These are phyloP conservation scores for Aphelenchoides fujianensis DNA, from an alignment of 1,140 invertebrate species.

Conservation along the genomic window DNA sequence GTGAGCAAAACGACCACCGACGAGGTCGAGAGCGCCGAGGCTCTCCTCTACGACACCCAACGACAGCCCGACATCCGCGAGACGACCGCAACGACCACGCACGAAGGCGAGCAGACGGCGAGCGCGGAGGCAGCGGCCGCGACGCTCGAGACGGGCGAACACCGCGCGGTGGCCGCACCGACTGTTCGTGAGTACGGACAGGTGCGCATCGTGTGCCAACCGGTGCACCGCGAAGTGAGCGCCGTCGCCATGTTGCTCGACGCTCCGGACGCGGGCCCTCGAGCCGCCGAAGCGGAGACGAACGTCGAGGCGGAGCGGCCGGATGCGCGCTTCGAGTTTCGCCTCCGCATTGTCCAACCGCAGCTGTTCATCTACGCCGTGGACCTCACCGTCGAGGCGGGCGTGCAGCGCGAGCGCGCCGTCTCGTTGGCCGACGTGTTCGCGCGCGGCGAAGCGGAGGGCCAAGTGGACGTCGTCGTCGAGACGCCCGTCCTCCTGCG, in stretches of 20 bases:
- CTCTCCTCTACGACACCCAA: slow-evolving; percentile 14
- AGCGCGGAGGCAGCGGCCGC: neutral
- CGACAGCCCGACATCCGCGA: no score
- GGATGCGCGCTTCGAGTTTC: slow-evolving; percentile 13
- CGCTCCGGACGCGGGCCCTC: neutral
- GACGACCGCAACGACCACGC: no score
- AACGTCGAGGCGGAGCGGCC: slow-evolving; percentile 31
- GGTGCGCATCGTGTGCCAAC: neutral
- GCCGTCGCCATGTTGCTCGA: neutral
- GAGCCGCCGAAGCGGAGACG: slow-evolving; percentile 25
- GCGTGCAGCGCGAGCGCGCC: slow-evolving; percentile 4
- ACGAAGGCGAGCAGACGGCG: neutral
- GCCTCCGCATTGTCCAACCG: slow-evolving; percentile 23
- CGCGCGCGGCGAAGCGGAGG: neutral
- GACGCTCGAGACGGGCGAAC: neutral
- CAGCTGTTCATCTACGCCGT: slow-evolving; percentile 16
- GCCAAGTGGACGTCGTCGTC: slow-evolving; percentile 16
- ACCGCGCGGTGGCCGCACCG: neutral
- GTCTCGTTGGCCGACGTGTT: slow-evolving; percentile 9
- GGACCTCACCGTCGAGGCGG: neutral
- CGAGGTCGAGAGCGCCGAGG: neutral
- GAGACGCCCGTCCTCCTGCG: slow-evolving; percentile 7
- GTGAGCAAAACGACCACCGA: slow-evolving; percentile 8
- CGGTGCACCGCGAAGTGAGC: neutral
- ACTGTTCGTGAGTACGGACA: neutral